A percentile compares a stretch with the other conserved stretches of the same genome.
Conservation (phyloP, 2,888 invertebrate species). For the Oligia fasciuncula region DNA sequence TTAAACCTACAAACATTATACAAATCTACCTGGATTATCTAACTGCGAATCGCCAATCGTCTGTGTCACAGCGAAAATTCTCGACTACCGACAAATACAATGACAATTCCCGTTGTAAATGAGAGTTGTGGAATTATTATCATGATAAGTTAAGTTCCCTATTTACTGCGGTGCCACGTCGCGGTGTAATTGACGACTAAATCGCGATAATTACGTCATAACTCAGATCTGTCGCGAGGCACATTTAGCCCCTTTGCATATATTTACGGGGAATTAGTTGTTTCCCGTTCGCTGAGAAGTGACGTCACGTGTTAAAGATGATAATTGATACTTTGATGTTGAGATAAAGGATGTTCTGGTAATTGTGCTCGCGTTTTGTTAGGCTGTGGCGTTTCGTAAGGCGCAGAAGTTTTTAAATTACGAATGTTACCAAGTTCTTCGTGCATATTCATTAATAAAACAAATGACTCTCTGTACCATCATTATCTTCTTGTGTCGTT, state of each 20-base stretch:
- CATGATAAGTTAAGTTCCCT: constrained; percentile 71
- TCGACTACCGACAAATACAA: constrained; percentile 49
- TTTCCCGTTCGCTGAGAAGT: constrained; percentile 51
- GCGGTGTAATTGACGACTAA: constrained; percentile 79
- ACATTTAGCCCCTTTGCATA: constrained; percentile 74
- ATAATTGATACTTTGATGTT: constrained; percentile 59
- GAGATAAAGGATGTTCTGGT: constrained; percentile 1
- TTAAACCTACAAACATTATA: constrained; percentile 15
- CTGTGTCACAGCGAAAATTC: constrained; percentile 41
- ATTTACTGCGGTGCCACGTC: constrained; percentile 70
- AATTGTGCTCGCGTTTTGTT: constrained; percentile 39
- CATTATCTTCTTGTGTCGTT: no score
- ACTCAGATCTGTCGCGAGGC: constrained; percentile 71
- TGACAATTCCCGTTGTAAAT: constrained; percentile 56
- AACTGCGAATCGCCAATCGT: constrained; percentile 17
- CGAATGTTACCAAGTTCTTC: not conserved
- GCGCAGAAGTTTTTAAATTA: not conserved
- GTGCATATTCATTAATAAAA: constrained; percentile 18
- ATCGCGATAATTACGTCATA: constrained; percentile 82
- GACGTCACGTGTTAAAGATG: constrained; percentile 54
- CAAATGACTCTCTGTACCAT: not conserved
- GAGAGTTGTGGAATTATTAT: constrained; percentile 68
- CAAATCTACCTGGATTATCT: constrained; percentile 25
- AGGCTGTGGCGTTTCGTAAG: constrained; percentile 8
- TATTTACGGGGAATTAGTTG: constrained; percentile 66